Base-by-base conservation (phyloP, 2,888 invertebrate species). In the Pecten maximus region DNA sequence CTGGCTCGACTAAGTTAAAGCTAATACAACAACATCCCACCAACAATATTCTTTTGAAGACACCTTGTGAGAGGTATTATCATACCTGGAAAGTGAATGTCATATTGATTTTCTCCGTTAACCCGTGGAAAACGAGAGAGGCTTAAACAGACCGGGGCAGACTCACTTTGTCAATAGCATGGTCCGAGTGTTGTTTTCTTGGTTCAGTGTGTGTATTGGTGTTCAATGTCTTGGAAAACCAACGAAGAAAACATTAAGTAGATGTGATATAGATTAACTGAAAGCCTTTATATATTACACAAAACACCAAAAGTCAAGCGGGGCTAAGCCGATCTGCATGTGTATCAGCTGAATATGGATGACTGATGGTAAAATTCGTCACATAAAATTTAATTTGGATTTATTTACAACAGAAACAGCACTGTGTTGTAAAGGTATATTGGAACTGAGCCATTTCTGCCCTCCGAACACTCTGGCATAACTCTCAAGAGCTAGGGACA, bases 191-290 rank as follows among this genome's bases (percentile, higher is more conserved):
- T 74, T 28, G 23, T 28, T 74, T 74, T 74, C 74, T 74, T 74
- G 74, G 74, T 74, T 74, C 74, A 74, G 35, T 74, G 74, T 74
- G 35, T 74, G 74, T 74, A 74, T 74, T 74, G 28, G 74, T 74
- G 74, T 74, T 74, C 74, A 74, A 74, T 74, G 74, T 74, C 74
- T 74, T 74, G 74, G 74, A 74, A 74, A 74, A 74, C 74, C 35
- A 74, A 74, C 35, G 74, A 74, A 74, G 74, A 74, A 74, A 74
- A 74, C 35, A 28, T 74, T 35, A 74, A 74, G 74, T 74, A 74
- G 35, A 74, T 74, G 74, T 74, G 74, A 74, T 74, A 74, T 28
- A 35, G 74, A 74, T 74, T 60, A 28, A 74, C 1, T 74, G 74
- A 35, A 74, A 35, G 74, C 54, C 54, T 23, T 23, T 6, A 74